Percentiles rank a stretch among this genome's conserved stretches.
Evolutionary conservation across 2,888 invertebrate species (phyloP).

Genomic region (Tiliacea aurago): DNA sequence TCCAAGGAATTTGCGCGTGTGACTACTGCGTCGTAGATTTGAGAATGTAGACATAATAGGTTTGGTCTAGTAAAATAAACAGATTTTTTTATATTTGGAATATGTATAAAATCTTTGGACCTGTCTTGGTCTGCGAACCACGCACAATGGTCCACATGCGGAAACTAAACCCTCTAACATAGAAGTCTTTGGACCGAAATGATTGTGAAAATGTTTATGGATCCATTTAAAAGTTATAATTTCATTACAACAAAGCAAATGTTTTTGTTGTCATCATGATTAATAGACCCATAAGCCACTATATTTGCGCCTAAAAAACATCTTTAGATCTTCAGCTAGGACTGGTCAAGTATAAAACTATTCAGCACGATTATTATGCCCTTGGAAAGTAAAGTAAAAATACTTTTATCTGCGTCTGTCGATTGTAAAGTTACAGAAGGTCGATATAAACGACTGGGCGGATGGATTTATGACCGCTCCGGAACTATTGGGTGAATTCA

Average conservation of each 20-base stretch:
- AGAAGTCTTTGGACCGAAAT: not conserved
- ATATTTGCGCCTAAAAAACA: not conserved
- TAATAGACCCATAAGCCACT: not conserved
- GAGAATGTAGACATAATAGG: slow-evolving; percentile 17
- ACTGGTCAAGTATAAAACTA: too few relatives aligned
- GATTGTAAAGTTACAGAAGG: slow-evolving; percentile 53
- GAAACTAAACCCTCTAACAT: too few relatives aligned
- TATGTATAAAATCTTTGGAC: not conserved
- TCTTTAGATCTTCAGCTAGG: too few relatives aligned
- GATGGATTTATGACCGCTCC: slow-evolving; percentile 39
- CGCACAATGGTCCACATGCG: too few relatives aligned
- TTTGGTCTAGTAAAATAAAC: slow-evolving; percentile 1
- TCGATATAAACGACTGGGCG: slow-evolving; percentile 26
- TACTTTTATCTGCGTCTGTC: slow-evolving; percentile 25
- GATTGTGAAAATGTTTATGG: not conserved
- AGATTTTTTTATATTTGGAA: not conserved
- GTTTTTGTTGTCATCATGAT: not conserved
- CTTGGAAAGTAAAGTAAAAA: slow-evolving; percentile 24
- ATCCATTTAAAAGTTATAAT: not conserved
- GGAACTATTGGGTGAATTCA: slow-evolving; percentile 19
- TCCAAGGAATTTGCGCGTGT: slow-evolving; percentile 39
- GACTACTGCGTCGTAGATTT: slow-evolving; percentile 17
- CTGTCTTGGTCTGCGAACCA: too few relatives aligned
- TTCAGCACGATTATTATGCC: not conserved
- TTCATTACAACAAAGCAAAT: too few relatives aligned